Evolutionary conservation across 2,113 vertebrate species (phyloP).

Genomic region (Pica pica): DNA sequence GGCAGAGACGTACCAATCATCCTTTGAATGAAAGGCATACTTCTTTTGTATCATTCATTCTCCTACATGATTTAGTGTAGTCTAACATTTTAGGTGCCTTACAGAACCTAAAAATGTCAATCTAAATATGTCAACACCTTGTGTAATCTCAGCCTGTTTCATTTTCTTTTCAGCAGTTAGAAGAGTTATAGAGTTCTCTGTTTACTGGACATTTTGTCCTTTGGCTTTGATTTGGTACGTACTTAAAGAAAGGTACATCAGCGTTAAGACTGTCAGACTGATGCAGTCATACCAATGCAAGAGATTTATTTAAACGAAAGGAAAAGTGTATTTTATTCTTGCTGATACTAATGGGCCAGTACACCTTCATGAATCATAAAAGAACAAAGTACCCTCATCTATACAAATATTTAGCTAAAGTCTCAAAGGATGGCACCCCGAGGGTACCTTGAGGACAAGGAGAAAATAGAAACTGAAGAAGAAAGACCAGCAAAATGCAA

Average conservation of each 20-base stretch:
- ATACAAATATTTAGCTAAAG: constrained; percentile 17
- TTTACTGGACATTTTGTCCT: neutral
- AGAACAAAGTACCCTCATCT: neutral
- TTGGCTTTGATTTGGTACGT: neutral
- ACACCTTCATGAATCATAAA: constrained; percentile 56
- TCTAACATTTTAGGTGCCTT: neutral
- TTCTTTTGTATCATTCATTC: neutral
- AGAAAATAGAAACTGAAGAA: neutral
- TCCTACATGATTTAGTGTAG: neutral
- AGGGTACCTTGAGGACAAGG: constrained; percentile 23
- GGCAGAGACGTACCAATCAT: neutral
- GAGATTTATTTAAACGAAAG: constrained; percentile 59
- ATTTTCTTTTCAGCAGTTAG: constrained; percentile 1
- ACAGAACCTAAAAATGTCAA: neutral
- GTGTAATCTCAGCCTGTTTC: neutral
- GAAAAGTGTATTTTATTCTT: constrained; percentile 38
- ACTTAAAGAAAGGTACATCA: constrained; percentile 11
- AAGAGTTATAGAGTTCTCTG: neutral
- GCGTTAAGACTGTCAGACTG: constrained; percentile 19
- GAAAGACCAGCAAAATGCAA: neutral
- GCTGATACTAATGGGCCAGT: constrained; percentile 45
- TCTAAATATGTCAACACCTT: neutral
- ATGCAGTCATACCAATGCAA: constrained; percentile 13
- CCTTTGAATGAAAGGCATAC: neutral
- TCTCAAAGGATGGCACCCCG: neutral